Conservation (phyloP, 2,797 vertebrate species). For the Heliangelus exortis region DNA sequence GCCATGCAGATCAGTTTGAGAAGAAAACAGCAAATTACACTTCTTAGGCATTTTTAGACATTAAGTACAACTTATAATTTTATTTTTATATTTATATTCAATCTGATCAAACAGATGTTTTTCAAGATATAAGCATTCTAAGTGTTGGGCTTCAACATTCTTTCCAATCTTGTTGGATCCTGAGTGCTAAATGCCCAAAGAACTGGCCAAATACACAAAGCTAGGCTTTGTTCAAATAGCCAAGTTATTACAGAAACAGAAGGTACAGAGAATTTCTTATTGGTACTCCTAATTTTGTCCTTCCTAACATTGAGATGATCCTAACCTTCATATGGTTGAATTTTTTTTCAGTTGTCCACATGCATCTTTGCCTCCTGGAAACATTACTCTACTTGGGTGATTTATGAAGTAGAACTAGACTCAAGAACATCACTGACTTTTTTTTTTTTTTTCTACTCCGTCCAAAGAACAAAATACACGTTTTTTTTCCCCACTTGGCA, state of each 20-base stretch:
- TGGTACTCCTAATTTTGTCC: conserved; percentile 13
- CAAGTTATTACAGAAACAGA: conserved; percentile 50
- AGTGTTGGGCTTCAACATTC: conserved; percentile 65
- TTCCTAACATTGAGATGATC: conserved; percentile 46
- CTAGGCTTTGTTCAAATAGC: conserved; percentile 51
- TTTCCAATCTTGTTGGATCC: conserved; percentile 41
- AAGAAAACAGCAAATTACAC: conserved; percentile 63
- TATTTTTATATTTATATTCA: conserved; percentile 26
- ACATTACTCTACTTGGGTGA: conserved; percentile 43
- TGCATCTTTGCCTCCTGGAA: conserved; percentile 55
- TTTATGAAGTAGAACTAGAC: conserved; percentile 52
- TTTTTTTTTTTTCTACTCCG: conserved; percentile 46
- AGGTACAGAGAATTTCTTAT: conserved; percentile 27
- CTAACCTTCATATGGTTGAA: conserved; percentile 29
- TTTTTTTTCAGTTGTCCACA: conserved; percentile 30
- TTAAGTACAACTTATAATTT: conserved; percentile 35
- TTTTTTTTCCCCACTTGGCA: conserved; percentile 50
- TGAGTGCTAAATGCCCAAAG: conserved; percentile 45
- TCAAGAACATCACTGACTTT: conserved; percentile 41
- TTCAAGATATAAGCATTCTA: conserved; percentile 27
- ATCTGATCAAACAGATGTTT: conserved; percentile 32
- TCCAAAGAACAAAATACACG: conserved; percentile 57
- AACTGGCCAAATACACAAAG: conserved; percentile 53
- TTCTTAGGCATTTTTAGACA: conserved; percentile 69
- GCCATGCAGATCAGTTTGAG: conserved; percentile 75